Evolutionary conservation across 2,113 vertebrate genomes (phyloP), one percentile per base, ranked within the genome.

Genomic region (Mixornis gularis): DNA sequence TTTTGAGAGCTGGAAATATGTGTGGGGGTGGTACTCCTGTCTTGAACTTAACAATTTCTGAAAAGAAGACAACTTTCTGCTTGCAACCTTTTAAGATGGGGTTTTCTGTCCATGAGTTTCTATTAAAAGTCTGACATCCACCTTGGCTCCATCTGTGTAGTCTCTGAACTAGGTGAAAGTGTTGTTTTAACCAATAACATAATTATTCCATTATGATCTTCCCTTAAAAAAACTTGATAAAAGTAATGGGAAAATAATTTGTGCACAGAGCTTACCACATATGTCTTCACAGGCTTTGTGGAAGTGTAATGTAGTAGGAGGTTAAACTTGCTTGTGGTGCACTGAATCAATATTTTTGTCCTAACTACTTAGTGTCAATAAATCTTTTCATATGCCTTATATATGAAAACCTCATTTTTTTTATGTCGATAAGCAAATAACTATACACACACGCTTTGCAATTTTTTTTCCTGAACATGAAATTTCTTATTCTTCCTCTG

Each of bases 41-140:
- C 85, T 76, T 93, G 93, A 95, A 87, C 74, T 63, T 94, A 73
- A 79, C 51, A 87, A 44, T 94, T 92, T 94, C 72, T 95, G 91
- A 89, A 65, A 93, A 92, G 40, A 88, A 81, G 72, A 84, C 49
- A 76, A 92, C 64, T 92, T 93, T 96, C 27, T 79, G 20, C 70
- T 72, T 70, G n/a, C 55, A 77, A 0, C 52, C 53, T 90, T 95
- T 89, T 80, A 32, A 89, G 91, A 80, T 66, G 38, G 64, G 59
- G 32, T 58, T 92, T 94, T 87, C 88, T 93, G 81, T 84, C 73
- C 70, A n/a, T 66, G 44, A 44, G 40, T 72, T 95, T 87, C 62
- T 89, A 59, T 84, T 92, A 88, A 91, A 89, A 91, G 48, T 53
- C 53, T 91, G 46, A 59, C 38, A 66, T 85, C 29, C 76, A 17